Evolutionary conservation across 2,797 vertebrate species (phyloP).

Genomic region (Emydoidea blandingii): DNA sequence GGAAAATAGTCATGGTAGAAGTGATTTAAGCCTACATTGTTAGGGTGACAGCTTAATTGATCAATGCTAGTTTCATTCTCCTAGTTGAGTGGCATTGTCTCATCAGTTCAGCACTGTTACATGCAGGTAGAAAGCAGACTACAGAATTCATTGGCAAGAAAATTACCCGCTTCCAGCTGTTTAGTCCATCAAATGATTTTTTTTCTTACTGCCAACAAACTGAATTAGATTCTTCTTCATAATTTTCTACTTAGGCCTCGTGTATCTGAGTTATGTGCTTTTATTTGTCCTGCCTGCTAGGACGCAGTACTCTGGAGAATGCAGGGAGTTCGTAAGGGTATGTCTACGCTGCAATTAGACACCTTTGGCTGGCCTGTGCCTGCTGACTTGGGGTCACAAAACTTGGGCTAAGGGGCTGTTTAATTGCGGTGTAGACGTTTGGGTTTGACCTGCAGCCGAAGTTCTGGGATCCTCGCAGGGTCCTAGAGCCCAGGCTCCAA

Average conservation of each 20-base stretch:
- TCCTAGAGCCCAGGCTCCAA: background rate
- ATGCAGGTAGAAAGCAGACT: background rate
- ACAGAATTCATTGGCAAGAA: slow-evolving; percentile 17
- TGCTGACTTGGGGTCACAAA: background rate
- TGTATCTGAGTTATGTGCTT: background rate
- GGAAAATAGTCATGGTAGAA: background rate
- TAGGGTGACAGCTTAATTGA: background rate
- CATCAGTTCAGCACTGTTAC: background rate
- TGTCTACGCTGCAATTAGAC: background rate
- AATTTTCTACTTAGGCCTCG: background rate
- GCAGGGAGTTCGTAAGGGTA: background rate
- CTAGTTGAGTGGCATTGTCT: background rate
- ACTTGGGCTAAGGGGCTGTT: background rate
- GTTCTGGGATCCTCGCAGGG: background rate
- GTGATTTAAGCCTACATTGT: background rate
- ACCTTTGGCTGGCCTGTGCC: background rate
- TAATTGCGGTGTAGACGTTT: background rate
- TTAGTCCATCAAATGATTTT: fast-evolving
- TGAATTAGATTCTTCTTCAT: background rate
- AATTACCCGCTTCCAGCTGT: background rate
- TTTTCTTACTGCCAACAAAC: background rate
- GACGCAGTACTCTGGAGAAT: background rate
- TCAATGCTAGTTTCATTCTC: background rate
- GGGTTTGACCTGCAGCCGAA: background rate
- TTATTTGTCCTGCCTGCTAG: background rate